Base-by-base conservation (phyloP, 2,113 vertebrate species). In the Vombatus ursinus region DNA sequence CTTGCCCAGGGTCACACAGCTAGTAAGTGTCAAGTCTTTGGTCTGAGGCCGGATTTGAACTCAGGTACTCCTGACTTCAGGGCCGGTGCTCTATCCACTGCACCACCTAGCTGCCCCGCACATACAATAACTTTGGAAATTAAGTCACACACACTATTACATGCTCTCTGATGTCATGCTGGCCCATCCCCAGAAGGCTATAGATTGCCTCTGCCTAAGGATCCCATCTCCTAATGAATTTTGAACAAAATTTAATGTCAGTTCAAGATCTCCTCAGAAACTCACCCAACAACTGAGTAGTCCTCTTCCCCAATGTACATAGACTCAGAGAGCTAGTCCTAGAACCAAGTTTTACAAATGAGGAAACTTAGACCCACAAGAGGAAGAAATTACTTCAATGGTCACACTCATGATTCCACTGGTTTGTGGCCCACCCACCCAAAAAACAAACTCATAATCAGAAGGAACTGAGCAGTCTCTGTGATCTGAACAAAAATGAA, bases 361-460 rank as follows among this genome's bases (percentile, higher is more conserved):
- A 95, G 90, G 94, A 96, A 93, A 95, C 22, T 3, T 19, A 93
- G 23, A 47, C 11, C 50, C 49, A 50, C 9, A 49, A 48, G 48
- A 28, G 48, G 5, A 6, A n/a, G 49, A 77, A n/a, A n/a, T 77
- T 14, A 19, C 61, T 84, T 44, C n/a, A n/a, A 84, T 37, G n/a
- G 77, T 94, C 47, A 89, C 44, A 92, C n/a, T 89, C 92, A 52
- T 44, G 90, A 8, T 31, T 89, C 51, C 22, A 23, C 53, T 3
- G 8, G 37, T 24, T 90, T 9, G 23, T 37, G 31, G 31, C 16
- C 37, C 31, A 50, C 53, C 1, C 53, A 1, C 53, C 14, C 52
- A 50, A 53, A 53, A 53, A 52, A 52, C 52, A 52, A 52, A 8
- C 23, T 77, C 44, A 16, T 22, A 3, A 24, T 28, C 50, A 89